Evolutionary conservation across 2,888 invertebrate genomes (phyloP).

Genomic region (Chloroclysta siterata): DNA sequence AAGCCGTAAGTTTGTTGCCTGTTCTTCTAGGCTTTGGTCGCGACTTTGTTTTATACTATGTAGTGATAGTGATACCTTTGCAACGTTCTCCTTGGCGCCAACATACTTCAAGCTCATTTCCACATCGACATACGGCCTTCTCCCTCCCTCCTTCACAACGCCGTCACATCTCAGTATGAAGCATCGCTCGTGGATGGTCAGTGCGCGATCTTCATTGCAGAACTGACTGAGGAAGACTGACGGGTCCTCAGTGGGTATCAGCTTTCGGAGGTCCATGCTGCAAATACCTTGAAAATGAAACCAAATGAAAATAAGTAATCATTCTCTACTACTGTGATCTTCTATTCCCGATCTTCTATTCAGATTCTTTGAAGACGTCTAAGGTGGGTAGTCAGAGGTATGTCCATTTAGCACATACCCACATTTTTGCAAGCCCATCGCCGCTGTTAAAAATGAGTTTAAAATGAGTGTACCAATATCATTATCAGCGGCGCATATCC

Average conservation of each 20-base stretch:
- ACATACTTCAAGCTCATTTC: conserved; percentile 77
- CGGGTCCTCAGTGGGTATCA: conserved; percentile 73
- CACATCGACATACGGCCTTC: conserved; percentile 78
- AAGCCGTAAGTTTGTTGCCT: no score
- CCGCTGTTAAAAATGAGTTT: no score
- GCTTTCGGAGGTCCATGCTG: conserved; percentile 80
- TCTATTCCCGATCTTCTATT: no score
- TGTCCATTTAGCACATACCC: no score
- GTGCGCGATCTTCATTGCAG: conserved; percentile 60
- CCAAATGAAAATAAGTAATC: no score
- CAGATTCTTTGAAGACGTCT: no score
- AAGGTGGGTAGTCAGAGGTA: no score
- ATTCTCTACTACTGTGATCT: no score
- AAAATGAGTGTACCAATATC: conserved; percentile 64
- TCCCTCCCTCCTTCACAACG: conserved; percentile 32
- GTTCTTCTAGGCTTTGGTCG: no score
- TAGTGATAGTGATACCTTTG: no score
- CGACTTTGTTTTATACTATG: no score
- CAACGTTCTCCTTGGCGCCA: conserved; percentile 47
- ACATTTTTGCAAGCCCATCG: no score
- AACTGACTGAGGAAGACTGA: conserved; percentile 66
- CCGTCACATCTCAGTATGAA: conserved; percentile 66
- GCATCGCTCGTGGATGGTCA: conserved; percentile 77
- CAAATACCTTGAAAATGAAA: conserved; percentile 67
- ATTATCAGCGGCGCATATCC: conserved; percentile 64